Percentiles rank a stretch among this genome's conserved stretches.
These are phyloP conservation scores for Mystacornis crossleyi DNA, from an alignment of 2,113 vertebrate genomes.

Conservation along the genomic window DNA sequence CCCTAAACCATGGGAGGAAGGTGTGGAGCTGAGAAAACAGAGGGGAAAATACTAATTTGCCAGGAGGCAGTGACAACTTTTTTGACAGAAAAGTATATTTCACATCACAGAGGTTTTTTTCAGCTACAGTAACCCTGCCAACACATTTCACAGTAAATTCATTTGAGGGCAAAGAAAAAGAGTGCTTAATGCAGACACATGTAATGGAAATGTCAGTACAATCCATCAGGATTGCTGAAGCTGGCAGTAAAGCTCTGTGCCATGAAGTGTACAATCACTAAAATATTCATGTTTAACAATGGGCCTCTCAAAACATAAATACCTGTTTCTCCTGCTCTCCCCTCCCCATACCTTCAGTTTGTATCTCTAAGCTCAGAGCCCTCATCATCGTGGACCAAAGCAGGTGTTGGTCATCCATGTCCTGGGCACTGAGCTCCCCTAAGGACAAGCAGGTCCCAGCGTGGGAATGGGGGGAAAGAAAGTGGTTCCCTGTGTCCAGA, in stretches of 20 bases:
- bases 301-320: conserved; percentile 3
- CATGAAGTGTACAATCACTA: conserved; percentile 35
- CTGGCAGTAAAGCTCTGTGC: conserved; percentile 48
- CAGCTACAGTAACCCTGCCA: conserved; percentile 74
- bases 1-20: background rate
- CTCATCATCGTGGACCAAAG: background rate
- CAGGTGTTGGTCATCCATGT: rapidly evolving
- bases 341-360: background rate
- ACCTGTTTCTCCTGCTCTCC: background rate
- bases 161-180: conserved; percentile 78
- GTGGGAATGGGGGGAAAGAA: background rate
- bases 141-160: conserved; percentile 80
- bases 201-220: conserved; percentile 80
- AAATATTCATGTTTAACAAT: conserved; percentile 37
- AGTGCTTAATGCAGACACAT: conserved; percentile 75
- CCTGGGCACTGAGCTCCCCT: background rate
- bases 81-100: conserved; percentile 68
- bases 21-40: conserved; percentile 12
- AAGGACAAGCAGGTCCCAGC: background rate
- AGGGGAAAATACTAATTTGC: conserved; percentile 45
- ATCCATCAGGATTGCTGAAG: conserved; percentile 75
- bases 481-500: background rate
- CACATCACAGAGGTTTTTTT: conserved; percentile 36
- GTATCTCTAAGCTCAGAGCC: background rate
- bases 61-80: conserved; percentile 48